Percentiles rank a stretch among this genome's conserved stretches.
Evolutionary conservation across 2,888 invertebrate genomes (phyloP).

Genomic region (Pollenia amentaria): DNA sequence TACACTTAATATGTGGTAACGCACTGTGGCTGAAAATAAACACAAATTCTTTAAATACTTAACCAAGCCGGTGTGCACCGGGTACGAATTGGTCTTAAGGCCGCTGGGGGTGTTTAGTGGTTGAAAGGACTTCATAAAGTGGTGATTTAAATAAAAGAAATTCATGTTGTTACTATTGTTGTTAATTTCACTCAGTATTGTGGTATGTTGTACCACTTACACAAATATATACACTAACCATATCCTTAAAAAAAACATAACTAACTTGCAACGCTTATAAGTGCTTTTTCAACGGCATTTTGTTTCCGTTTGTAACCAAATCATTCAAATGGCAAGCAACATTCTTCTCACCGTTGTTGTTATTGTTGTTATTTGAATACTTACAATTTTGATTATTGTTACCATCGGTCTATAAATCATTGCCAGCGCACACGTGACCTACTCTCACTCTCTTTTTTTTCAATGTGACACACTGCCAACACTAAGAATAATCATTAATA

Average conservation of each 20-base stretch:
- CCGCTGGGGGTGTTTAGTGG: slow-evolving; percentile 4
- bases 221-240: not conserved
- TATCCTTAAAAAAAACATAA: not conserved
- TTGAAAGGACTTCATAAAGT: slow-evolving; percentile 8
- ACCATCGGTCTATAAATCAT: slow-evolving; percentile 80
- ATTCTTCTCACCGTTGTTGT: slow-evolving; percentile 76
- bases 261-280: slow-evolving; percentile 81
- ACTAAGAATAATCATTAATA: slow-evolving; percentile 53
- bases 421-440: slow-evolving; percentile 78
- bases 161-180: not conserved
- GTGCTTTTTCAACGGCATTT: slow-evolving; percentile 83
- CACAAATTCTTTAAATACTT: no score
- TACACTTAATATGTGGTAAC: slow-evolving; percentile 13
- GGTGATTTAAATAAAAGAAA: not conserved
- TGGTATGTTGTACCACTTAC: slow-evolving; percentile 38
- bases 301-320: slow-evolving; percentile 81
- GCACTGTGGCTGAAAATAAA: not conserved
- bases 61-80: not conserved
- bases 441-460: slow-evolving; percentile 36
- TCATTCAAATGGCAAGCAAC: slow-evolving; percentile 54
- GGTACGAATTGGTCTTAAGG: not conserved
- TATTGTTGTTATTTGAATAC: slow-evolving; percentile 77
- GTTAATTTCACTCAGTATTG: slow-evolving; percentile 15
- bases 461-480: slow-evolving; percentile 4
- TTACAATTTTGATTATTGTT: slow-evolving; percentile 51